These are phyloP conservation scores for Campodea augens DNA, from an alignment of 1,140 invertebrate species.

Conservation along the genomic window DNA sequence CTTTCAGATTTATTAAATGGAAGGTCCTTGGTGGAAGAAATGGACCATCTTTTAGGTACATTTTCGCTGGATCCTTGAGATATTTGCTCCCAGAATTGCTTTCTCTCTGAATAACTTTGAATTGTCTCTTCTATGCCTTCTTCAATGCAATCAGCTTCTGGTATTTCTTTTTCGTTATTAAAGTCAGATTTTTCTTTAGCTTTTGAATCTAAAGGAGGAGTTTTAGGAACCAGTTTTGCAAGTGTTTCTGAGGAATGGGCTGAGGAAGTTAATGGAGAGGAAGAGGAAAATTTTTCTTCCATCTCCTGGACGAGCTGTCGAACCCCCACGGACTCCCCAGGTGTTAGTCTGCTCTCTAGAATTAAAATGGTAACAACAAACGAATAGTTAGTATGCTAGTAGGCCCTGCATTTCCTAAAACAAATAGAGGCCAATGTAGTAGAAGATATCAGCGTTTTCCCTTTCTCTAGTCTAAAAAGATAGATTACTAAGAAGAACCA, in stretches of 20 bases:
- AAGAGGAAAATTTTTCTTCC: background rate
- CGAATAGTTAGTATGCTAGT: background rate
- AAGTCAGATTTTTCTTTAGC: background rate
- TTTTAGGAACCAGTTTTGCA: background rate
- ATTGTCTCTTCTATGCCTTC: constrained; percentile 11
- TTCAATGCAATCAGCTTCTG: constrained; percentile 7
- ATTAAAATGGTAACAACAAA: constrained; percentile 1
- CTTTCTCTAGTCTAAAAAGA: too few relatives aligned
- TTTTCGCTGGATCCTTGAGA: constrained; percentile 2
- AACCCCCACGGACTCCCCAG: constrained; percentile 3
- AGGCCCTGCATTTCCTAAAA: background rate
- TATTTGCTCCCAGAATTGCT: constrained; percentile 30
- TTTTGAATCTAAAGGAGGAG: background rate
- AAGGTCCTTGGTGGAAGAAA: background rate
- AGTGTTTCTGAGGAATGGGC: background rate
- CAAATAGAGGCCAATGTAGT: too few relatives aligned
- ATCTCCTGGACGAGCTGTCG: background rate
- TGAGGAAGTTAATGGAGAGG: background rate
- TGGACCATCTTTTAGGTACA: constrained; percentile 4
- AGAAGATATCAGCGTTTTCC: too few relatives aligned
- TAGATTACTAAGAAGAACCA: too few relatives aligned
- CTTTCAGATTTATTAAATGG: background rate
- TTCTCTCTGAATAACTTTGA: constrained; percentile 24
- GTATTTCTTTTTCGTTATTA: background rate
- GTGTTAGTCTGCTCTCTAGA: constrained; percentile 13